Evolutionary conservation across 2,113 vertebrate genomes (phyloP).

Genomic region (Peromyscus polionotus): DNA sequence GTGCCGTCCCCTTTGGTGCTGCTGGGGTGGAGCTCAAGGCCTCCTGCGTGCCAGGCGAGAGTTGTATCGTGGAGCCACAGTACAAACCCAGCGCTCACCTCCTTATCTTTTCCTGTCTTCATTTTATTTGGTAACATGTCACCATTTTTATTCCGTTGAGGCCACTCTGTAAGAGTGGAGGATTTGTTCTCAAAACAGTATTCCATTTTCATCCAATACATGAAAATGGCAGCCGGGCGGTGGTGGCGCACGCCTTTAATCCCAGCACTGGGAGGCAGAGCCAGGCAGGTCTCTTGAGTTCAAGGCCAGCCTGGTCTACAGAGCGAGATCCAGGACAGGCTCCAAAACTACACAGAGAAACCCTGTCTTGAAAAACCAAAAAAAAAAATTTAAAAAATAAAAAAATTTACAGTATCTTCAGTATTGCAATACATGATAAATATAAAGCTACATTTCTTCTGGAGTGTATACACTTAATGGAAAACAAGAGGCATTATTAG

Average conservation of each 20-base stretch:
- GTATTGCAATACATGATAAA: conserved; percentile 90
- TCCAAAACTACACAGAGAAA: too few relatives aligned
- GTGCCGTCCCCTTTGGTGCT: background rate
- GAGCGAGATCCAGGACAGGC: too few relatives aligned
- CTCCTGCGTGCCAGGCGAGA: background rate
- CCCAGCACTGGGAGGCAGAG: too few relatives aligned
- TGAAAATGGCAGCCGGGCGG: conserved; percentile 87
- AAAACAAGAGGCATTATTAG: conserved; percentile 90
- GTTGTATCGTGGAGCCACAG: background rate
- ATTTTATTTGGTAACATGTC: conserved; percentile 87
- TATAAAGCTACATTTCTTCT: conserved; percentile 87
- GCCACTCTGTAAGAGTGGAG: conserved; percentile 81
- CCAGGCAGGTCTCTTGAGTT: too few relatives aligned
- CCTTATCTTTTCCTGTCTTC: background rate
- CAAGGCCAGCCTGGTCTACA: too few relatives aligned
- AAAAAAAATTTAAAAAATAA: too few relatives aligned
- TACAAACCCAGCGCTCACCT: background rate
- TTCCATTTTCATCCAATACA: conserved; percentile 95
- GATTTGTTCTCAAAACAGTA: conserved; percentile 92
- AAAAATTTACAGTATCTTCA: conserved; percentile 88
- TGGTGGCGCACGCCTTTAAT: too few relatives aligned
- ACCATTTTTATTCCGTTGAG: conserved; percentile 97
- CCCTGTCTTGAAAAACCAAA: too few relatives aligned
- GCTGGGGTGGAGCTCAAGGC: background rate
- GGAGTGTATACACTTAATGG: conserved; percentile 91